phyloP scores from a whole-genome alignment of 1,140 invertebrate genomes.

The Drosophila erecta region DNA sequence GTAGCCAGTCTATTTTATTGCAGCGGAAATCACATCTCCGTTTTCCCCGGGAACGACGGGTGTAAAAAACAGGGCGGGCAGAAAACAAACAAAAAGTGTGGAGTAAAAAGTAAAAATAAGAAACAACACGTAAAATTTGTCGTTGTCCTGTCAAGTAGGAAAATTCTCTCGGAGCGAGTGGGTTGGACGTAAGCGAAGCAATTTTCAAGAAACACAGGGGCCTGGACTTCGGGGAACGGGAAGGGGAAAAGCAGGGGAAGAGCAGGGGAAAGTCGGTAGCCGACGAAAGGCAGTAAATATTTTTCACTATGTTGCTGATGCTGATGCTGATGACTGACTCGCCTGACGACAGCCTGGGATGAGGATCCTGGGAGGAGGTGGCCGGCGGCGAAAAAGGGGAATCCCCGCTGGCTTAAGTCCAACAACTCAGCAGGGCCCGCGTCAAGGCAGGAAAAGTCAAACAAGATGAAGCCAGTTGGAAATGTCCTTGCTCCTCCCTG shows the following conservation, averaged over 20 bases:
- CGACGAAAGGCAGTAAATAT: slow-evolving; percentile 65
- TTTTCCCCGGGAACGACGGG: slow-evolving; percentile 19
- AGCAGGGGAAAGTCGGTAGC: not conserved
- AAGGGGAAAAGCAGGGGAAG: too few species aligned
- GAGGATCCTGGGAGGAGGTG: not conserved
- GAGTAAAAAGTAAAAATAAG: slow-evolving; percentile 54
- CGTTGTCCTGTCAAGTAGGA: slow-evolving; percentile 41
- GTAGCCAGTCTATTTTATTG: slow-evolving; percentile 78
- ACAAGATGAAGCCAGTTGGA: slow-evolving; percentile 62
- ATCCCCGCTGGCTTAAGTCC: slow-evolving; percentile 32
- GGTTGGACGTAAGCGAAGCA: slow-evolving; percentile 48
- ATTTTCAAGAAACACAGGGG: slow-evolving; percentile 45
- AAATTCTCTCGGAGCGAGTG: slow-evolving; percentile 16
- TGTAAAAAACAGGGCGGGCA: slow-evolving; percentile 27
- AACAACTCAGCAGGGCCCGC: slow-evolving; percentile 50
- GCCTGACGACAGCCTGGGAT: slow-evolving; percentile 54
- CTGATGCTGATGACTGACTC: slow-evolving; percentile 56
- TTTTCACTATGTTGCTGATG: slow-evolving; percentile 53
- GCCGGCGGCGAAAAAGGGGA: not conserved
- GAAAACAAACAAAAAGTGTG: slow-evolving; percentile 21
- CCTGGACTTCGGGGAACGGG: not conserved
- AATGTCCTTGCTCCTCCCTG: slow-evolving; percentile 41
- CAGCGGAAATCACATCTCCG: slow-evolving; percentile 71
- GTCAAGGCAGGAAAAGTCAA: slow-evolving; percentile 61
- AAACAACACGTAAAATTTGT: slow-evolving; percentile 76